Base-by-base conservation (phyloP, 1,140 invertebrate species). In the Scaptomyza hsui region DNA sequence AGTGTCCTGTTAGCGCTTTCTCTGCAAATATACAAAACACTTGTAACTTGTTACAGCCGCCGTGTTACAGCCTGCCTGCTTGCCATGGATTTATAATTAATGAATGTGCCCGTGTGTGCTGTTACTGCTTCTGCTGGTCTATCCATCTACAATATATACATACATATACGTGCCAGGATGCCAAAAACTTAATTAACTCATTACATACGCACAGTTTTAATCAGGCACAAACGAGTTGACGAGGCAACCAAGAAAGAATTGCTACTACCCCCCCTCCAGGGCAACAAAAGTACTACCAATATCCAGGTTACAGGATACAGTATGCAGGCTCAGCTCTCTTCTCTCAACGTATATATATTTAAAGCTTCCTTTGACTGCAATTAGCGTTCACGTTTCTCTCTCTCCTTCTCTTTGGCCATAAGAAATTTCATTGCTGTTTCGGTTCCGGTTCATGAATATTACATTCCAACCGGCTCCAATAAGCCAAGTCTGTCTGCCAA, bases 121-220 rank as follows among this genome's bases (percentile, higher is more conserved):
- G 26, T 7, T 29, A 7, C 26, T 29, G 26, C 26, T 29, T 6
- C 26, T 29, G 56, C 42, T 39, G 64, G 55, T 53, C 42, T 59
- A 67, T 37, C 32, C n/a, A n/a, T 37, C n/a, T 7, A n/a, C 12
- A 37, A 4, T 37, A n/a, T 37, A 37, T 7, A n/a, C 12, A 37
- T n/a, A 12, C 10, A 1, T 37, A 3, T n/a, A 12, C n/a, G 3
- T 37, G 32, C 0, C 32, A 37, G 10, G 64, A 60, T 78, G 78
- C 82, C 72, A 85, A 85, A 81, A 90, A 79, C 89, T 90, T 90
- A 90, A 90, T 90, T 90, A 90, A 90, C 89, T 90, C 89, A 90
- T 90, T 90, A 90, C 78, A 83, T 83, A 83, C 83, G 75, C 82
- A 82, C 71, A 68, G 74, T 82, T 88, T 86, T 86, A 82, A 88